These are phyloP conservation scores for Palaemon carinicauda DNA, from an alignment of 1,140 invertebrate species.

Conservation along the genomic window DNA sequence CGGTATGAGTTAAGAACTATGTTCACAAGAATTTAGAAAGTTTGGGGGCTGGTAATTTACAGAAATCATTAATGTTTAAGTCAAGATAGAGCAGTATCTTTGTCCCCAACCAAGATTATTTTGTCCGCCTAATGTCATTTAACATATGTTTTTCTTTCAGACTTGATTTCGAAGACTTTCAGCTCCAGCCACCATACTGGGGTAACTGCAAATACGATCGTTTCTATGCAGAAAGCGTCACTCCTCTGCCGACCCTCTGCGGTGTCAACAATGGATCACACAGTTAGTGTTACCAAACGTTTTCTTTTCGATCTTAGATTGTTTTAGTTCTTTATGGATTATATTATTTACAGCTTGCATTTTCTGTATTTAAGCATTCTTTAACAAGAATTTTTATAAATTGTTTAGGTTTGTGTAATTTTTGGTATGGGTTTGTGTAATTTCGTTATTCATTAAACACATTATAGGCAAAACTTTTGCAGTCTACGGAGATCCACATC, in stretches of 20 bases:
- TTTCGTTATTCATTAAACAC: too few relatives aligned
- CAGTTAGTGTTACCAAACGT: constrained; percentile 28
- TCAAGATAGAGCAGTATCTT: neutral
- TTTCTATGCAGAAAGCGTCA: constrained; percentile 46
- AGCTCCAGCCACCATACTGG: constrained; percentile 55
- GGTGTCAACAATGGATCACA: constrained; percentile 52
- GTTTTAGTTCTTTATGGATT: too few relatives aligned
- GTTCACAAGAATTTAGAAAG: neutral
- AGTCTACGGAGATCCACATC: too few relatives aligned
- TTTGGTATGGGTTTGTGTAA: too few relatives aligned
- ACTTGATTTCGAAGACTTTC: constrained; percentile 54
- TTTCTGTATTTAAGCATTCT: too few relatives aligned
- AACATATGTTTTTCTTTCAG: neutral
- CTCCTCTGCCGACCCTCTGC: constrained; percentile 45
- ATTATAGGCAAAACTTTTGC: too few relatives aligned
- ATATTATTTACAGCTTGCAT: too few relatives aligned
- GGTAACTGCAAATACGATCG: constrained; percentile 49
- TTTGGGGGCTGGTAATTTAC: neutral
- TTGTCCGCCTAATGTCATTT: too few relatives aligned
- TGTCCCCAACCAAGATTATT: neutral
- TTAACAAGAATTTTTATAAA: too few relatives aligned
- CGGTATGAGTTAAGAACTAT: too few relatives aligned
- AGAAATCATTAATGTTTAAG: neutral
- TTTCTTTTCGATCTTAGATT: neutral
- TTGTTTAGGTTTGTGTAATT: too few relatives aligned